Evolutionary conservation across 2,888 invertebrate genomes (phyloP), one percentile per base, ranked within the genome.

Genomic region (Hyposoter dolosus): DNA sequence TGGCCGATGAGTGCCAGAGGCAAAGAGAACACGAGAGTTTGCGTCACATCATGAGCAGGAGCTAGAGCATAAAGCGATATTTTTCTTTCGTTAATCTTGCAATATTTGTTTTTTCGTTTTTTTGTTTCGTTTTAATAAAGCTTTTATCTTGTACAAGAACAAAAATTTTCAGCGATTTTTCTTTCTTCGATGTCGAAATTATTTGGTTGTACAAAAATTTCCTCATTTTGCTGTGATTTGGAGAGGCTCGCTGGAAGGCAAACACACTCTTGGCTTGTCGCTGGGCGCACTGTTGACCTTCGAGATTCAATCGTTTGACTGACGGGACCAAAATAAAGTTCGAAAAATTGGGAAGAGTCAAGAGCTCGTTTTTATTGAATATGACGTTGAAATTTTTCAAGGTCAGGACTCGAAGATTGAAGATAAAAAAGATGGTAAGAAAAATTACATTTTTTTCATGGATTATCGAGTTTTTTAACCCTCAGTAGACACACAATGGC

Each of bases 91-190:
- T 63, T 15, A 43, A 74, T 43, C 50, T 47, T 68, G 19, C 63
- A 66, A 60, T 19, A 7, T 53, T 53, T 81, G 15, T 40, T 66
- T 85, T 32, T 56, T 43, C 7, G 3, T 40, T 47, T 74, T 74
- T 72, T 45, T 28, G 17, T 74, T 83, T 76, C 69, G 35, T 69
- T 83, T 35, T 32, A 83, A 85, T 83, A 83, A 84, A 84, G 82
- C 83, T 85, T 81, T 60, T 82, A 45, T 68, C 63, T 17, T 50
- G 68, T 83, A 63, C 50, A 40, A 66, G 35, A 4, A 23, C 7
- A 19, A 15, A 23, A 43, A 56, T 6, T 19, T 40, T 66, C 19
- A 47, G 69, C 43, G 32, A 32, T 69, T 40, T 10, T 63, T 60
- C 63, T 28, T 65, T 43, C 17, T 2, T 60, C 28, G 15, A 5